Percentiles rank a stretch among this genome's conserved stretches.
phyloP scores from a whole-genome alignment of 2,797 vertebrate genomes.

The Mus minutoides region DNA sequence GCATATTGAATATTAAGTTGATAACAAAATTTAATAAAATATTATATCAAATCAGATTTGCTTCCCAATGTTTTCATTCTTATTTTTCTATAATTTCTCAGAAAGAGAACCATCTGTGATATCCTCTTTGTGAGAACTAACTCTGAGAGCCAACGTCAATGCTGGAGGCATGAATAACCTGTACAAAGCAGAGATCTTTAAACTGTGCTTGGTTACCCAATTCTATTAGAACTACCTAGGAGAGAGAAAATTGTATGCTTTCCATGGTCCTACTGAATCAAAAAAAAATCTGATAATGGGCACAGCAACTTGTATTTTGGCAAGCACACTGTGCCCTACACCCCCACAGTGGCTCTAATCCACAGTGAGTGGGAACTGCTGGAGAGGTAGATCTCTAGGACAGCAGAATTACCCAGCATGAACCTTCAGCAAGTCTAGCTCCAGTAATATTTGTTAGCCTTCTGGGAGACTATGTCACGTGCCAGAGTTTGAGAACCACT shows the following conservation, averaged over 20 bases:
- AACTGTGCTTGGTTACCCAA: conserved; percentile 24
- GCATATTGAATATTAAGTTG: background rate
- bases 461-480: background rate
- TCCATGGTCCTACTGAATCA: background rate
- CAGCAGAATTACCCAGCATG: background rate
- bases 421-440: background rate
- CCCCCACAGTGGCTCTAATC: background rate
- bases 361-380: background rate
- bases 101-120: background rate
- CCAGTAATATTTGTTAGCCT: background rate
- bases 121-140: conserved; percentile 31
- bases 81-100: background rate
- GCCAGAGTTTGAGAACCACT: background rate
- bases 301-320: conserved; percentile 34
- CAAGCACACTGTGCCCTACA: background rate
- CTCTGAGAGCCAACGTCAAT: background rate
- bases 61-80: conserved; percentile 33
- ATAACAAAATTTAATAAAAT: conserved; percentile 49
- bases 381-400: background rate
- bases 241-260: background rate
- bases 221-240: background rate
- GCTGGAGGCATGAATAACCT: background rate
- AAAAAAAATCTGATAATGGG: background rate
- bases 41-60: conserved; percentile 50
- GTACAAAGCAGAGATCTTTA: background rate